Base-by-base conservation (phyloP, 2,113 vertebrate genomes). In the Gracilinanus agilis region DNA sequence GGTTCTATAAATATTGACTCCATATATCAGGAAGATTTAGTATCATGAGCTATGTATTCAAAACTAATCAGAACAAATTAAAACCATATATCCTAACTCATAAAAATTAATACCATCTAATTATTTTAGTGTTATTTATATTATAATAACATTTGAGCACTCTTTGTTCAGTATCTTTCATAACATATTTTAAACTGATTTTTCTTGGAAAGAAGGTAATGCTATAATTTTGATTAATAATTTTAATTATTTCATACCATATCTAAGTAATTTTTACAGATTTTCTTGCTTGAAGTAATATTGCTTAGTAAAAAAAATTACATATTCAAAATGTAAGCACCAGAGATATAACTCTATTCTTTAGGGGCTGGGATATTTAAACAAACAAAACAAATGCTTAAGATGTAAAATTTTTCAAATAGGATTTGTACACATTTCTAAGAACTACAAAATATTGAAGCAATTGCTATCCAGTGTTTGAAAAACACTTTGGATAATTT, bases 21-120 rank as follows among this genome's bases (percentile, higher is more conserved):
- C 19, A 95, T 3, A 96, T 27, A 90, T 27, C 95, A 49, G 44
- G n/a, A 89, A 83, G 95, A 95, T 93, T 95, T 92, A 95, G 44
- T 88, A 90, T 75, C 10, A 95, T 34, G n/a, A 96, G 92, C 44
- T 27, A 83, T 94, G 49, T 93, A 95, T 95, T 94, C 95, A 9
- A 94, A 93, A 92, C 27, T 16, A 95, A 7, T 91, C 16, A 89
- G 49, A 95, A 95, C 44, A 96, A 97, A 95, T 95, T 89, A 95
- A 54, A 92, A 90, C 40, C n/a, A 91, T 93, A 97, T 75, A 95
- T 97, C 92, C 24, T 91, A 94, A 67, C n/a, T 44, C 94, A 95
- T 93, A 97, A 95, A 95, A 96, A 95, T 91, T 93, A 96, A 92
- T 54, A 16, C 49, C 5, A 12, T 83, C 89, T 89, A 89, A 44